A percentile compares a stretch with the other conserved stretches of the same genome.
phyloP scores from a whole-genome alignment of 2,113 vertebrate species.

The Myotis yumanensis region DNA sequence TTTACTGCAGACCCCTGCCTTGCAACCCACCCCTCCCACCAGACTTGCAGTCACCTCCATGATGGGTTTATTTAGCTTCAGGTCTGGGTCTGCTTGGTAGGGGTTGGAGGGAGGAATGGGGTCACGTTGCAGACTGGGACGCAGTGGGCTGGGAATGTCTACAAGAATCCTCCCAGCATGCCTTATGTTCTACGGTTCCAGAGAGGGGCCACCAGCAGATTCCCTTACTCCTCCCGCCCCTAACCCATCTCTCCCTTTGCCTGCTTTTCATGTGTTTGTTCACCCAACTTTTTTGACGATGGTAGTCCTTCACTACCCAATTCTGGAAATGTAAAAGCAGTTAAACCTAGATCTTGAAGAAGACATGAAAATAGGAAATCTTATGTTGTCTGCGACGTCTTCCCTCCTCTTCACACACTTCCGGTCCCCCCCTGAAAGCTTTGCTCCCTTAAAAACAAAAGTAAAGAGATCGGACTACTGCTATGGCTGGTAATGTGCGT shows the following conservation, averaged over 20 bases:
- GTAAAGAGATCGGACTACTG: background rate
- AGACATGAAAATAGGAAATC: background rate
- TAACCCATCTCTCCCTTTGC: background rate
- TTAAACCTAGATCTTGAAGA: background rate
- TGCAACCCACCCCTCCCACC: background rate
- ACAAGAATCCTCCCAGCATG: background rate
- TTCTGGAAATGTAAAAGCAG: background rate
- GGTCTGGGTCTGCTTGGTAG: background rate
- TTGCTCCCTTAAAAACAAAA: slow-evolving; percentile 26
- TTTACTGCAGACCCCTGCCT: background rate
- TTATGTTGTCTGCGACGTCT: background rate
- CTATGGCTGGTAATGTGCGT: background rate
- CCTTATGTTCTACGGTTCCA: background rate
- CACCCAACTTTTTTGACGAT: background rate
- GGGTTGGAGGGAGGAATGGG: background rate
- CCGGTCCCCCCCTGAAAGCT: background rate
- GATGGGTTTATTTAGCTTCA: background rate
- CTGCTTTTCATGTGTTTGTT: background rate
- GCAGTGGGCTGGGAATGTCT: background rate
- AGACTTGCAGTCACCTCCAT: background rate
- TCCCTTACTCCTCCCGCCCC: background rate
- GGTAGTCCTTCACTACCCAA: background rate
- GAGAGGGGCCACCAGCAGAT: background rate
- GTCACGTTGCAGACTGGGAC: background rate
- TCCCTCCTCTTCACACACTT: background rate